Percentiles rank a stretch among this genome's conserved stretches.
Evolutionary conservation across 2,797 vertebrate species (phyloP).

Genomic region (Eospalax fontanierii): DNA sequence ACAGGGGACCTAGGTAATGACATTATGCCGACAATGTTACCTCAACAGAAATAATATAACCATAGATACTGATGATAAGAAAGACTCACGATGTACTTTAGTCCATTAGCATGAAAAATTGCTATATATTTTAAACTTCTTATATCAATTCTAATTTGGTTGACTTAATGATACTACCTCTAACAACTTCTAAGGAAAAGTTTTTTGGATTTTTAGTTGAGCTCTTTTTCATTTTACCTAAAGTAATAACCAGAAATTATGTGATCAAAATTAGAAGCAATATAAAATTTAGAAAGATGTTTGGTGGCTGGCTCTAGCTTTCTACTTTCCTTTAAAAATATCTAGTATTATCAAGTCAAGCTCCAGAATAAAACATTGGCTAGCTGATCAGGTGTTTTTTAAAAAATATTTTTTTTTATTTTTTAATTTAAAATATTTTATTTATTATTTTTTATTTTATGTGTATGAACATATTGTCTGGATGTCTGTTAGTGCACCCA

Average conservation of each 20-base stretch:
- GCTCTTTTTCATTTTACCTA: slow-evolving; percentile 67
- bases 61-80: slow-evolving; percentile 59
- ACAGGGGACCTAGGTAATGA: slow-evolving; percentile 75
- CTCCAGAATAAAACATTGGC: not conserved
- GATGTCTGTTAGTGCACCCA: too few species aligned
- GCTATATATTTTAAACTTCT: slow-evolving; percentile 66
- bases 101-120: slow-evolving; percentile 76
- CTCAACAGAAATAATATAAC: slow-evolving; percentile 75
- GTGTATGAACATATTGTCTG: too few species aligned
- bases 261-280: slow-evolving; percentile 55
- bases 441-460: not conserved
- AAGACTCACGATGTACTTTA: slow-evolving; percentile 72
- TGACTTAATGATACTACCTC: slow-evolving; percentile 70
- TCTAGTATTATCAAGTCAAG: not conserved
- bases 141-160: slow-evolving; percentile 64
- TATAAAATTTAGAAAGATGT: slow-evolving; percentile 13
- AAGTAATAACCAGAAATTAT: slow-evolving; percentile 62
- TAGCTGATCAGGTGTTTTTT: not conserved
- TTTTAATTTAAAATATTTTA: too few species aligned
- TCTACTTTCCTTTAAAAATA: slow-evolving; percentile 41
- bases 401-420: too few species aligned
- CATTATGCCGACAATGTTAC: slow-evolving; percentile 77
- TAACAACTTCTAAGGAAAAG: slow-evolving; percentile 63
- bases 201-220: slow-evolving; percentile 79
- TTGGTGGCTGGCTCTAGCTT: slow-evolving; percentile 11